phyloP scores from a whole-genome alignment of 2,888 invertebrate species.

The Pyrocoelia pectoralis region DNA sequence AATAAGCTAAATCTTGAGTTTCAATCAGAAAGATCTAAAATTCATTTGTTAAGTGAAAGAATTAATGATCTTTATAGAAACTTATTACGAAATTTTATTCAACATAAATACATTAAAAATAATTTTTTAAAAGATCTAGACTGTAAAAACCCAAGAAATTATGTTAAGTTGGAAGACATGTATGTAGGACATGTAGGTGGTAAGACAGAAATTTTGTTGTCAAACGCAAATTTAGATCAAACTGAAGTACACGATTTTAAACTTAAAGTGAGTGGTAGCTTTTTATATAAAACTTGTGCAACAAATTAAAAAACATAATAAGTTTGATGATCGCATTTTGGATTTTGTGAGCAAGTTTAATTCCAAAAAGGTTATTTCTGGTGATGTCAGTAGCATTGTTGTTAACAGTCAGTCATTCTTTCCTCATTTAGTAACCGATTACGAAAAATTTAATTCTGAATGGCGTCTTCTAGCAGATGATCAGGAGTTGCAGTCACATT shows the following conservation, averaged over 20 bases:
- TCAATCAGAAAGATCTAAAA: slow-evolving; percentile 4
- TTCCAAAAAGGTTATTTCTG: slow-evolving; percentile 2
- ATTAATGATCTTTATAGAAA: slow-evolving; percentile 4
- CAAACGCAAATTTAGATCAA: slow-evolving; percentile 10
- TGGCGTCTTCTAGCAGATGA: slow-evolving; percentile 2
- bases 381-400: not conserved
- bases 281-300: not conserved
- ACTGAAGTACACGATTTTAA: not conserved
- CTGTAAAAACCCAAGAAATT: slow-evolving; percentile 2
- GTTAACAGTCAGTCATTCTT: slow-evolving; percentile 3
- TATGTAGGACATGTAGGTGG: slow-evolving; percentile 23
- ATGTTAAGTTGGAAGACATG: slow-evolving; percentile 5
- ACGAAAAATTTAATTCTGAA: slow-evolving; percentile 2
- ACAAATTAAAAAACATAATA: slow-evolving; percentile 4
- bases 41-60: slow-evolving; percentile 4
- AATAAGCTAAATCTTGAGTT: slow-evolving; percentile 4
- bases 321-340: slow-evolving; percentile 7
- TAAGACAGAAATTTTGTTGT: slow-evolving; percentile 5
- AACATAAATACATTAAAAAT: slow-evolving; percentile 4
- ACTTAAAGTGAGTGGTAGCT: slow-evolving; percentile 5
- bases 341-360: slow-evolving; percentile 4
- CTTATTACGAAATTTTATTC: not conserved
- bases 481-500: slow-evolving; percentile 4
- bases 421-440: slow-evolving; percentile 3
- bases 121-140: not conserved